These are phyloP conservation scores for Drosophila formosana DNA, from an alignment of 2,888 invertebrate genomes.

Conservation along the genomic window DNA sequence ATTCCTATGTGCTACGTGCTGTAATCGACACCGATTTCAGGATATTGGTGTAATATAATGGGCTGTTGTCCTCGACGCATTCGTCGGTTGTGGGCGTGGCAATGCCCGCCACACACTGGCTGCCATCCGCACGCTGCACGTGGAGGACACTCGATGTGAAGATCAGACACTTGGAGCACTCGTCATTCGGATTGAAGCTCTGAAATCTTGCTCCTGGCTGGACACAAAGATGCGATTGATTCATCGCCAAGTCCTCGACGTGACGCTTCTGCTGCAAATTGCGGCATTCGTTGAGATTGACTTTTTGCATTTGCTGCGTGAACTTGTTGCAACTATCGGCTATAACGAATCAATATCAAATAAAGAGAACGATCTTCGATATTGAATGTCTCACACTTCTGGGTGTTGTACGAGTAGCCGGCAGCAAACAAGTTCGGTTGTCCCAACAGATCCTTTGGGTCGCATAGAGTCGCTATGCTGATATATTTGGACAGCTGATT, in stretches of 20 bases:
- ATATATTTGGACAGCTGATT: neutral
- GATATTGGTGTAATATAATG: constrained; percentile 11
- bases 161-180: constrained; percentile 1
- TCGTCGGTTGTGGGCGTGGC: constrained; percentile 19
- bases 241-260: neutral
- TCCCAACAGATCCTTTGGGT: neutral
- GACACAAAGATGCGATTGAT: neutral
- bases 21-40: neutral
- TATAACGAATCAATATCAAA: neutral
- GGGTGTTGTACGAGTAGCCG: neutral
- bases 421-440: neutral
- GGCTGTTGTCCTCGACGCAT: neutral
- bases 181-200: no score
- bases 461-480: neutral
- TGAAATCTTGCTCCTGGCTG: neutral
- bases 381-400: no score
- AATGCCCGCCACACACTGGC: constrained; percentile 17
- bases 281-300: neutral
- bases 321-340: constrained; percentile 5
- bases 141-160: constrained; percentile 18
- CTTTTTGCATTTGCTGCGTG: neutral
- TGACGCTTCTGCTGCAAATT: neutral
- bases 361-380: no score
- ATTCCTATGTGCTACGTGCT: no score
- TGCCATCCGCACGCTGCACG: constrained; percentile 1